Evolutionary conservation across 2,888 invertebrate species (phyloP).

Genomic region (Colletes collaris): DNA sequence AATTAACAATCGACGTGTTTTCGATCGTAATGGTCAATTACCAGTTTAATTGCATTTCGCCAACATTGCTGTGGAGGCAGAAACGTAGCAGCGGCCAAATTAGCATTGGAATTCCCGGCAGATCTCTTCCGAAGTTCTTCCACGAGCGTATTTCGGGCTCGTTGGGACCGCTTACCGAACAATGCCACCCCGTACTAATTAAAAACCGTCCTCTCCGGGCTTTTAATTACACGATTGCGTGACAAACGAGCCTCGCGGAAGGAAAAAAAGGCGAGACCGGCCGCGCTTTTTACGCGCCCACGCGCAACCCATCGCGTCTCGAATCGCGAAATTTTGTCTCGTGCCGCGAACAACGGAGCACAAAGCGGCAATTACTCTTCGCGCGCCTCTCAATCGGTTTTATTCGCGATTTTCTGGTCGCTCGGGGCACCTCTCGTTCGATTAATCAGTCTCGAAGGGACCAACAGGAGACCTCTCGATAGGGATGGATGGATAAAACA

Average conservation of each 20-base stretch:
- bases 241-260: slow-evolving; percentile 12
- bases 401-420: slow-evolving; percentile 38
- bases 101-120: background rate
- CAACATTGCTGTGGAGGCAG: no score
- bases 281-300: slow-evolving; percentile 23
- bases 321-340: slow-evolving; percentile 6
- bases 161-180: background rate
- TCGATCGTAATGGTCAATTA: no score
- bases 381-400: slow-evolving; percentile 21
- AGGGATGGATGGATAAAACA: background rate
- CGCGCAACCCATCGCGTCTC: slow-evolving; percentile 11
- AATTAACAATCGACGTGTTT: no score
- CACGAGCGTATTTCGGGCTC: background rate
- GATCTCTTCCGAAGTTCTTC: background rate
- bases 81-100: no score
- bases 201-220: slow-evolving; percentile 6
- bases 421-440: slow-evolving; percentile 31
- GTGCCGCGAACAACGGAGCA: slow-evolving; percentile 22
- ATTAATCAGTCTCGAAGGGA: slow-evolving; percentile 41
- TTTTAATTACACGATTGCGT: slow-evolving; percentile 17
- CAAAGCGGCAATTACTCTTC: slow-evolving; percentile 35
- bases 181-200: slow-evolving; percentile 13
- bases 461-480: slow-evolving; percentile 15
- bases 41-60: no score
- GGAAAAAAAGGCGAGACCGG: background rate